phyloP scores from a whole-genome alignment of 2,888 invertebrate genomes.

The Cacoxenus indagator region DNA sequence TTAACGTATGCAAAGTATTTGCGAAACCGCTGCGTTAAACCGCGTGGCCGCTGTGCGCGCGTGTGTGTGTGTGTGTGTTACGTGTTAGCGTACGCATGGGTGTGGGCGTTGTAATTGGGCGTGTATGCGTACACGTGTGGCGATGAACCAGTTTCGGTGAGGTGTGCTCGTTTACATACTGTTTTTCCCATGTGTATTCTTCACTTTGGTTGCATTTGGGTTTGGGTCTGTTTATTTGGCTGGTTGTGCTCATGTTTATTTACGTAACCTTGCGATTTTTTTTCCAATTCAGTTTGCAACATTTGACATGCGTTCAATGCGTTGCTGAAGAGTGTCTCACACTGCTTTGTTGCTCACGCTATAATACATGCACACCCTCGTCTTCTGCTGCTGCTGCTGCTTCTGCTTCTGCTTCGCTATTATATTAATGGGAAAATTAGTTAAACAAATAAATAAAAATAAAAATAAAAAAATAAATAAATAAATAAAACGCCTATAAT shows the following conservation, averaged over 20 bases:
- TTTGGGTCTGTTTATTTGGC: neutral
- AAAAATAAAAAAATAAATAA: too few relatives aligned
- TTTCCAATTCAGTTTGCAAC: constrained; percentile 22
- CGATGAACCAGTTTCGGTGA: neutral
- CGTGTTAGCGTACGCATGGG: neutral
- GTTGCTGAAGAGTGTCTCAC: too few relatives aligned
- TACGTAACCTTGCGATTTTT: constrained; percentile 19
- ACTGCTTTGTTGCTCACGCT: neutral
- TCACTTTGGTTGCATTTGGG: neutral
- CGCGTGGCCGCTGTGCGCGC: constrained; percentile 37
- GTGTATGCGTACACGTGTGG: neutral
- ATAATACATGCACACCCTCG: neutral
- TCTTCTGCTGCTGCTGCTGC: constrained; percentile 7
- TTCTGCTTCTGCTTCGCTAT: neutral
- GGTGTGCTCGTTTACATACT: constrained; percentile 1
- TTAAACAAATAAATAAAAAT: too few relatives aligned
- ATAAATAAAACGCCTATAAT: constrained; percentile 64
- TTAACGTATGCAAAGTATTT: constrained; percentile 55
- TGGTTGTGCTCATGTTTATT: constrained; percentile 9
- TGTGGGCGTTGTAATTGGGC: constrained; percentile 10
- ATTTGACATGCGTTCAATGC: constrained; percentile 20
- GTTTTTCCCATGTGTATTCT: constrained; percentile 16
- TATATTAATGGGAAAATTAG: constrained; percentile 61
- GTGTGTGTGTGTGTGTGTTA: neutral
- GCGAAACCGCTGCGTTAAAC: constrained; percentile 40